phyloP scores from a whole-genome alignment of 2,888 invertebrate species.

The Drosophila flavopinicola region DNA sequence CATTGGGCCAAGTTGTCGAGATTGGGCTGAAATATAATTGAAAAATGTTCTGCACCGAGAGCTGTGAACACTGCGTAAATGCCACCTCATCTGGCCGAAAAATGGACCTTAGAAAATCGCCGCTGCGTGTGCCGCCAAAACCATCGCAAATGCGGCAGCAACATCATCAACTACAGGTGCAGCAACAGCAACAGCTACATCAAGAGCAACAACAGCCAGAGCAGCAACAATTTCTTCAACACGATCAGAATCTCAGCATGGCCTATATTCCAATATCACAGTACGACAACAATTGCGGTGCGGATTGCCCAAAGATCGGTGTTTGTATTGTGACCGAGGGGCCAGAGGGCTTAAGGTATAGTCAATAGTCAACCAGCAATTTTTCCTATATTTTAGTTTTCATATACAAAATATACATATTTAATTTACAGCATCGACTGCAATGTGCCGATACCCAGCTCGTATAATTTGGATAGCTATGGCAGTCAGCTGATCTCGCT shows the following conservation, averaged over 20 bases:
- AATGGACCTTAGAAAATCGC: constrained; percentile 2
- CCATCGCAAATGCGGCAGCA: not conserved
- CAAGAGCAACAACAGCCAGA: not conserved
- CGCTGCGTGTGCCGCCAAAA: constrained; percentile 2
- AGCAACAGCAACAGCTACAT: not conserved
- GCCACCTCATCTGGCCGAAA: constrained; percentile 35
- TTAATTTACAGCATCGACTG: constrained; percentile 47
- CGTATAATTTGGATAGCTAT: constrained; percentile 42
- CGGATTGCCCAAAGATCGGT: constrained; percentile 39
- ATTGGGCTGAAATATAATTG: not conserved
- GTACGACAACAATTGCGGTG: constrained; percentile 1
- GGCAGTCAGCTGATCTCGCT: constrained; percentile 9
- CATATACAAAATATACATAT: no score
- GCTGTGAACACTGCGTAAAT: constrained; percentile 52
- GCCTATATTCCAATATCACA: constrained; percentile 14
- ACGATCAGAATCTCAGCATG: constrained; percentile 9
- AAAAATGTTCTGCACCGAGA: constrained; percentile 59
- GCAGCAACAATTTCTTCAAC: not conserved
- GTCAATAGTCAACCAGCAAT: not conserved
- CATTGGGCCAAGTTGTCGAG: constrained; percentile 12
- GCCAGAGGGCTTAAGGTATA: constrained; percentile 58
- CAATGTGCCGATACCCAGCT: constrained; percentile 55
- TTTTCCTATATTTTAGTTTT: not conserved
- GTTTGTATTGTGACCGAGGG: constrained; percentile 59
- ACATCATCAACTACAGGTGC: constrained; percentile 7